Conservation (phyloP, 2,113 vertebrate species). For the Charadrius vociferus region DNA sequence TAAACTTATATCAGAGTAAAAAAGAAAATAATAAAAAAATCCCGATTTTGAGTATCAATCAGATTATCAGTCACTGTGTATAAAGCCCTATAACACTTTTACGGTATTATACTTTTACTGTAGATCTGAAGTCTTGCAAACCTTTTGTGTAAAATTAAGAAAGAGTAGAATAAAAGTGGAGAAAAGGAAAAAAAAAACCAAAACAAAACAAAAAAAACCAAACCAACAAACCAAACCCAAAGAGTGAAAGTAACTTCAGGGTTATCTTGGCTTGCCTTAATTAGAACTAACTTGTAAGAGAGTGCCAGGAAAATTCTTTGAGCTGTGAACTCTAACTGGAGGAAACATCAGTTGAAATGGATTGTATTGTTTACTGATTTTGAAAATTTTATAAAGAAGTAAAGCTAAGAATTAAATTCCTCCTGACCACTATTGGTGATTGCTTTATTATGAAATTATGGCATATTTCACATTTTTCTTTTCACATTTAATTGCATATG, state of each 20-base stretch:
- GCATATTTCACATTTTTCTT: neutral
- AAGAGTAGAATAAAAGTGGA: neutral
- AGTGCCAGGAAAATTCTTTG: neutral
- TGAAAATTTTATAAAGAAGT: neutral
- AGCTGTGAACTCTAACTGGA: neutral
- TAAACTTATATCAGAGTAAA: neutral
- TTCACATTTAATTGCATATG: neutral
- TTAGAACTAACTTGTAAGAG: neutral
- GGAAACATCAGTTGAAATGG: neutral
- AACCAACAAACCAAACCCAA: too few species aligned
- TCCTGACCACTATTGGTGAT: neutral
- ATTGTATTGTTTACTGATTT: neutral
- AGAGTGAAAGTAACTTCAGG: neutral
- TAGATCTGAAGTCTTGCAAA: neutral
- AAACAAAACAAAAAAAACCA: too few species aligned
- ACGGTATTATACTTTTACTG: neutral
- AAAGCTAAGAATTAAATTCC: neutral
- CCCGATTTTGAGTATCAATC: neutral
- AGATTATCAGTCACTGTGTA: neutral
- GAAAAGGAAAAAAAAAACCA: too few species aligned
- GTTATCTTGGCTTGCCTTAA: neutral
- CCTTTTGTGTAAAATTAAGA: neutral
- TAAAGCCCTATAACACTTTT: neutral
- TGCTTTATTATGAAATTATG: neutral
- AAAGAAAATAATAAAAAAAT: neutral